A percentile compares a stretch with the other conserved stretches of the same genome.
phyloP scores from a whole-genome alignment of 2,888 invertebrate genomes.

The Boloria selene region DNA sequence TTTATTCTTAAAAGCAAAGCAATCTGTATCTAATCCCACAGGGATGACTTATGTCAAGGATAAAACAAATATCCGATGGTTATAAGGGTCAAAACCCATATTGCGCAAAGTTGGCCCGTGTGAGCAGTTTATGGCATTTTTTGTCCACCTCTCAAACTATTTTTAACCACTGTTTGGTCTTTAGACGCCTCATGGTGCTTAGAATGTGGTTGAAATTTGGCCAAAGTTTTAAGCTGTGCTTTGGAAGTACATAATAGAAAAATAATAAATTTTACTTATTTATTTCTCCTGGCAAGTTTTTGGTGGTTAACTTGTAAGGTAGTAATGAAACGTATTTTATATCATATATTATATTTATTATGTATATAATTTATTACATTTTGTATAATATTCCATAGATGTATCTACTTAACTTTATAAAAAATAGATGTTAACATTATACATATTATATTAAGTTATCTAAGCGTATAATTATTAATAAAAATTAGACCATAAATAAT shows the following conservation, averaged over 20 bases:
- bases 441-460: not conserved
- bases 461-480: not conserved
- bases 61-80: slow-evolving; percentile 78
- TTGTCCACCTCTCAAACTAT: slow-evolving; percentile 71
- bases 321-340: too few species aligned
- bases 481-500: not conserved
- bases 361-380: too few species aligned
- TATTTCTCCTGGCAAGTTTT: not conserved
- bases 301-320: too few species aligned
- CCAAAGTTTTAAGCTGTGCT: slow-evolving; percentile 20
- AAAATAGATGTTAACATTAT: too few species aligned
- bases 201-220: slow-evolving; percentile 27
- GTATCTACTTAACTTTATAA: too few species aligned
- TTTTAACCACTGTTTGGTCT: slow-evolving; percentile 67
- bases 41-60: slow-evolving; percentile 60
- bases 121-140: slow-evolving; percentile 64
- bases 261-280: not conserved
- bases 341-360: too few species aligned
- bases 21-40: slow-evolving; percentile 60
- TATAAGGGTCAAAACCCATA: slow-evolving; percentile 79
- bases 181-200: slow-evolving; percentile 33
- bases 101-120: slow-evolving; percentile 76
- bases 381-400: too few species aligned
- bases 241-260: not conserved
- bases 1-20: slow-evolving; percentile 43